A percentile compares a stretch with the other conserved stretches of the same genome.
phyloP scores from a whole-genome alignment of 2,113 vertebrate species.

The Empidonax traillii region DNA sequence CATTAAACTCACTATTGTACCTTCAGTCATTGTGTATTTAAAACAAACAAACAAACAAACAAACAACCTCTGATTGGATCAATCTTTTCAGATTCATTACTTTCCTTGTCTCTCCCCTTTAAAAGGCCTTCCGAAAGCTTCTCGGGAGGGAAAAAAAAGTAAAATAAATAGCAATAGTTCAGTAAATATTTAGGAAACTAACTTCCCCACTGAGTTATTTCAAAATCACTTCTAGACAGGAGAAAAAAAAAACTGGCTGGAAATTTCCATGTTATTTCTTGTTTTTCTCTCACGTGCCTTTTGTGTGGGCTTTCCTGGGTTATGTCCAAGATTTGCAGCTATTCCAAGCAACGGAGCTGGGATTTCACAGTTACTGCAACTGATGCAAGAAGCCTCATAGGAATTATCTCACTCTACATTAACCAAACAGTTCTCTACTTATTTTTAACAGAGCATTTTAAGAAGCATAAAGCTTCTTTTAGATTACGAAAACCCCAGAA shows the following conservation, averaged over 20 bases:
- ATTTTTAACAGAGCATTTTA: constrained; percentile 13
- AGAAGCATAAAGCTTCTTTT: neutral
- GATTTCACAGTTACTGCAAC: constrained; percentile 47
- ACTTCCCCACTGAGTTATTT: neutral
- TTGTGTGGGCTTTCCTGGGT: constrained; percentile 45
- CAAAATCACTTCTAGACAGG: constrained; percentile 8
- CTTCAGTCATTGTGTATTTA: neutral
- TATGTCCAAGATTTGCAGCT: constrained; percentile 35
- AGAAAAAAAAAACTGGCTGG: neutral
- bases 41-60: neutral
- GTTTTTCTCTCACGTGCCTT: constrained; percentile 55
- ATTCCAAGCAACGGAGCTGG: constrained; percentile 47
- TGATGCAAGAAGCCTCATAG: neutral
- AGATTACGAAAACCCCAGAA: neutral
- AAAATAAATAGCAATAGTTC: neutral
- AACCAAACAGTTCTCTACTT: neutral
- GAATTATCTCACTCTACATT: neutral
- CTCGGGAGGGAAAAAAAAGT: accelerated
- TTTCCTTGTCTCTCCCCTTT: neutral
- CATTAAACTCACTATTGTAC: neutral
- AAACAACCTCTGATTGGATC: neutral
- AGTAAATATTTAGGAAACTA: neutral
- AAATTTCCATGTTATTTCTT: constrained; percentile 49
- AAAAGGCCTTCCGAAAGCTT: neutral
- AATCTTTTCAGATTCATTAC: neutral